Conservation (phyloP, 2,113 vertebrate genomes). For the Cichladusa arquata region DNA sequence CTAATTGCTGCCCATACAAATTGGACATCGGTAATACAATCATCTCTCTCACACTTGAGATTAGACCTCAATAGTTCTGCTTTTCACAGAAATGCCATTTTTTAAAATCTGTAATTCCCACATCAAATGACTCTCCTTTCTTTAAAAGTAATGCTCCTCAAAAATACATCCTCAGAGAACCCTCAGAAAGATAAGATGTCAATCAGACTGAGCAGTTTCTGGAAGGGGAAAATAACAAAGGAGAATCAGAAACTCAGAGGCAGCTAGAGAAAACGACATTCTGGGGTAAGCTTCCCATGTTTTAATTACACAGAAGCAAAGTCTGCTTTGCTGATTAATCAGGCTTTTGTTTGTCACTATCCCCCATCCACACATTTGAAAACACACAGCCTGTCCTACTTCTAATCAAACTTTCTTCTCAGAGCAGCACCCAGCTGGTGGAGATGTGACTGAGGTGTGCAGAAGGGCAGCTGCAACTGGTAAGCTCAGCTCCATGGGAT, state of each 20-base stretch:
- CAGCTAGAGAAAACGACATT: neutral
- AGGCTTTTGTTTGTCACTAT: neutral
- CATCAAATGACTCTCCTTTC: conserved; percentile 11
- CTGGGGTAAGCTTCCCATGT: neutral
- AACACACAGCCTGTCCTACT: neutral
- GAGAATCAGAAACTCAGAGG: neutral
- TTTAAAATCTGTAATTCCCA: conserved; percentile 33
- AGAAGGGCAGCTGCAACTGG: neutral
- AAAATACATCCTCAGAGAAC: neutral
- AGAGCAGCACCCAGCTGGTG: neutral
- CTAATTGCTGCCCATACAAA: conserved; percentile 1
- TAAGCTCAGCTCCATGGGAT: neutral
- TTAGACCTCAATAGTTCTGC: neutral
- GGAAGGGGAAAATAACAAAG: neutral
- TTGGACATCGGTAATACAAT: neutral
- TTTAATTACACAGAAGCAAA: neutral
- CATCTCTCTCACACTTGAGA: neutral
- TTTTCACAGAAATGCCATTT: neutral
- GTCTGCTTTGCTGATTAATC: neutral
- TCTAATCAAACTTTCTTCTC: neutral
- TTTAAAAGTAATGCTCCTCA: conserved; percentile 15
- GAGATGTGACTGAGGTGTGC: neutral
- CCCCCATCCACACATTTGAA: neutral
- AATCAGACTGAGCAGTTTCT: neutral
- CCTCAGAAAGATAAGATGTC: neutral